A percentile compares a stretch with the other conserved stretches of the same genome.
These are phyloP conservation scores for Biston stratarius DNA, from an alignment of 2,888 invertebrate genomes.

Conservation along the genomic window DNA sequence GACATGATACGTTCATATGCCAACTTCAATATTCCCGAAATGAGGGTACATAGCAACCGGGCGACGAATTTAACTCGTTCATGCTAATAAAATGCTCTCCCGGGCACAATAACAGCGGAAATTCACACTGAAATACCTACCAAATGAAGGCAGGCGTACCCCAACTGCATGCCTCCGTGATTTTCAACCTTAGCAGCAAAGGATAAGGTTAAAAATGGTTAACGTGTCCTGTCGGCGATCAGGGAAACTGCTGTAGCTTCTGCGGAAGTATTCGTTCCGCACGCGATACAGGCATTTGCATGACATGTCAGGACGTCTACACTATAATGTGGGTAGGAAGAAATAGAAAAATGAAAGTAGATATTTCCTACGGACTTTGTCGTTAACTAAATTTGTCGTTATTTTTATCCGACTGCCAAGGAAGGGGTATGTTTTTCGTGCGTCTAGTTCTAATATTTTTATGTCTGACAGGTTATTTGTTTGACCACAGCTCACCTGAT, in stretches of 20 bases:
- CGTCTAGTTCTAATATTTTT: too few species aligned
- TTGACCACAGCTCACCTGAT: too few species aligned
- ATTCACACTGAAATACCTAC: constrained; percentile 15
- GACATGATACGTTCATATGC: constrained; percentile 8
- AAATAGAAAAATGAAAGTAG: background rate
- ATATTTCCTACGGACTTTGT: too few species aligned
- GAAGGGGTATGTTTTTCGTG: too few species aligned
- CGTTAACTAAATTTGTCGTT: too few species aligned
- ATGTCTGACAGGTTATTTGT: too few species aligned
- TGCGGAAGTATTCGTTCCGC: constrained; percentile 7
- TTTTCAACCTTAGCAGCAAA: constrained; percentile 8
- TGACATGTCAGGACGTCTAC: background rate
- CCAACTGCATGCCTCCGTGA: background rate
- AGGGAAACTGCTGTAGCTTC: background rate
- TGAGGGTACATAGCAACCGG: constrained; percentile 16
- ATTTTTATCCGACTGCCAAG: too few species aligned
- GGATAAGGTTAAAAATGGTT: constrained; percentile 6
- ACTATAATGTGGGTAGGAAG: background rate
- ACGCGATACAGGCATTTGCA: constrained; percentile 9
- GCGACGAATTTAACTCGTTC: constrained; percentile 30
- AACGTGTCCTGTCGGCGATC: background rate
- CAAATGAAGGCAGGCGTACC: background rate
- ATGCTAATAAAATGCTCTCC: constrained; percentile 32
- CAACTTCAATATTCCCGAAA: constrained; percentile 14
- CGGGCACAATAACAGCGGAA: constrained; percentile 26